Evolutionary conservation across 1,140 invertebrate species (phyloP).

Genomic region (Gonatopus flavifemur): DNA sequence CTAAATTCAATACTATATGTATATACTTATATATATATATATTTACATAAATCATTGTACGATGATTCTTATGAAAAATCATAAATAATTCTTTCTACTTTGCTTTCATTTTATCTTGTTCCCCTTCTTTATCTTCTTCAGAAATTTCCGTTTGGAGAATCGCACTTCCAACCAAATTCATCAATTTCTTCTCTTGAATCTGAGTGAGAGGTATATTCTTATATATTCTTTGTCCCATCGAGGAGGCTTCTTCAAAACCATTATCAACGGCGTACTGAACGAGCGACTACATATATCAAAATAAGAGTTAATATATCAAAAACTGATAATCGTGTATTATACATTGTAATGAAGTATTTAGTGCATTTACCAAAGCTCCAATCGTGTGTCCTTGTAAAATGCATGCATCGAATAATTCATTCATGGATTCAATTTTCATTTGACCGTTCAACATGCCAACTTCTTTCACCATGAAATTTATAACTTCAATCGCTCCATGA

Average conservation of each 20-base stretch:
- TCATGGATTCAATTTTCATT: slow-evolving; percentile 13
- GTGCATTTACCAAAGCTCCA: slow-evolving; percentile 36
- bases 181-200: slow-evolving; percentile 19
- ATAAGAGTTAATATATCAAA: background rate
- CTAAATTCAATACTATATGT: slow-evolving; percentile 17
- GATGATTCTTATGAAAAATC: no score
- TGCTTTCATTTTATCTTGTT: background rate
- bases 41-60: background rate
- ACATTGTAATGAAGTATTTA: background rate
- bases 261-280: slow-evolving; percentile 14
- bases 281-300: slow-evolving; percentile 12
- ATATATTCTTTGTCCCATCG: slow-evolving; percentile 22
- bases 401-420: slow-evolving; percentile 30
- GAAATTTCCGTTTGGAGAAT: slow-evolving; percentile 6
- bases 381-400: slow-evolving; percentile 18
- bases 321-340: background rate
- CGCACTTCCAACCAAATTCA: slow-evolving; percentile 22
- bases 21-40: slow-evolving; percentile 15
- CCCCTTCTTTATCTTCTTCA: slow-evolving; percentile 3
- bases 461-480: slow-evolving; percentile 20
- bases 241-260: slow-evolving; percentile 3
- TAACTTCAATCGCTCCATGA: slow-evolving; percentile 23
- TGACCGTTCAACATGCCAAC: slow-evolving; percentile 13
- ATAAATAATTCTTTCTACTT: no score
- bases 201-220: slow-evolving; percentile 17